Evolutionary conservation across 2,888 invertebrate genomes (phyloP).

Genomic region (Nipponacmea schrenckii): DNA sequence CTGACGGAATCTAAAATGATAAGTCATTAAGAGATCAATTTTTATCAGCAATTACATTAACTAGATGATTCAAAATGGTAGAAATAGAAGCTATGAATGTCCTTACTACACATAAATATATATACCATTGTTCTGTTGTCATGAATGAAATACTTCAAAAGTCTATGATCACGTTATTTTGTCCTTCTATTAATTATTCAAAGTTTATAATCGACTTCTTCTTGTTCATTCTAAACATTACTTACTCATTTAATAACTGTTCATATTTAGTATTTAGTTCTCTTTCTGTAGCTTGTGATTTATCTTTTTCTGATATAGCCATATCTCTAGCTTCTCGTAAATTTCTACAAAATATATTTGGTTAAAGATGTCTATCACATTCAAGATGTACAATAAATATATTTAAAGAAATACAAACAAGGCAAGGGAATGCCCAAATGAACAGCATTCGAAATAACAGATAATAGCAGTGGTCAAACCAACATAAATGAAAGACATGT

Average conservation of each 20-base stretch:
- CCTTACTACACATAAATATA: background rate
- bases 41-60: background rate
- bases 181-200: too few relatives aligned
- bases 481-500: too few relatives aligned
- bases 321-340: conserved; percentile 65
- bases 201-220: too few relatives aligned
- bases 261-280: conserved; percentile 63
- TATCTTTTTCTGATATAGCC: conserved; percentile 63
- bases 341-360: conserved; percentile 42
- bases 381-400: background rate
- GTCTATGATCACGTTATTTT: too few relatives aligned
- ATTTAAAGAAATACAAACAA: background rate
- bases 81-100: background rate
- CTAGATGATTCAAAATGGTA: background rate
- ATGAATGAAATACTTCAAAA: too few relatives aligned
- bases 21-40: too few relatives aligned
- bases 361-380: background rate
- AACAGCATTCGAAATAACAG: background rate
- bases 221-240: too few relatives aligned
- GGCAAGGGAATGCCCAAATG: background rate
- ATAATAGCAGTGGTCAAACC: too few relatives aligned
- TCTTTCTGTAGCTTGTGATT: conserved; percentile 53
- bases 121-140: too few relatives aligned
- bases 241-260: conserved; percentile 60
- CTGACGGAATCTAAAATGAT: conserved; percentile 53